phyloP scores from a whole-genome alignment of 2,113 vertebrate species.

The Takifugu bimaculatus region DNA sequence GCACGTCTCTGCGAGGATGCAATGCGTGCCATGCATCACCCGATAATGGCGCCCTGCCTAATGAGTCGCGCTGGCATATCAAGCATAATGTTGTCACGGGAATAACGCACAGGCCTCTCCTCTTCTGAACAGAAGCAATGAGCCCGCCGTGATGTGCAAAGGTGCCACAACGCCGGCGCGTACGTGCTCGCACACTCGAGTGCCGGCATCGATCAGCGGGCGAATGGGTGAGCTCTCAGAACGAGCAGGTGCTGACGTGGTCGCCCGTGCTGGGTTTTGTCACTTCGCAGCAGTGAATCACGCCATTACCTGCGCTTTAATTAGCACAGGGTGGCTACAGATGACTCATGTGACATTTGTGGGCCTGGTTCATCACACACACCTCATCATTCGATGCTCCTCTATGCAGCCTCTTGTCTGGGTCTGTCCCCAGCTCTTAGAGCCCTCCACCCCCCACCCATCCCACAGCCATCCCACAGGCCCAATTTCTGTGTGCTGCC shows the following conservation, averaged over 20 bases:
- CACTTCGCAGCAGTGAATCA: constrained; percentile 33
- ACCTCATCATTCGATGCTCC: constrained; percentile 25
- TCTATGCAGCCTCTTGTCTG: constrained; percentile 21
- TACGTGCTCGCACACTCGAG: constrained; percentile 8
- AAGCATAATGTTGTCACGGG: constrained; percentile 53
- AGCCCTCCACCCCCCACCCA: constrained; percentile 10
- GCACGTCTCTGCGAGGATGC: neutral
- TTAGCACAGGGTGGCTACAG: constrained; percentile 42
- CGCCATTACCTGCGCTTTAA: constrained; percentile 35
- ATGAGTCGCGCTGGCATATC: constrained; percentile 39
- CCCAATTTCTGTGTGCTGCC: constrained; percentile 29
- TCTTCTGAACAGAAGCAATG: constrained; percentile 29
- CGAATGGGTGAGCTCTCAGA: constrained; percentile 34
- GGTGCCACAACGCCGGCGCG: neutral
- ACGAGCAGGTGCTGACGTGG: too few species aligned
- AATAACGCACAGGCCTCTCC: constrained; percentile 49
- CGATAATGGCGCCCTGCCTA: constrained; percentile 39
- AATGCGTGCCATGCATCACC: constrained; percentile 24
- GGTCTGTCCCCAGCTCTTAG: constrained; percentile 23
- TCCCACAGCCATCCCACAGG: constrained; percentile 14
- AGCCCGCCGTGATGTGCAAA: constrained; percentile 34
- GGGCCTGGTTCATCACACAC: constrained; percentile 8
- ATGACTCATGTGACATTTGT: constrained; percentile 42
- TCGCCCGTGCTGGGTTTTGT: too few species aligned
- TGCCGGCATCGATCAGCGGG: constrained; percentile 27